Conservation (phyloP, 1,140 invertebrate species). For the Plodia interpunctella region DNA sequence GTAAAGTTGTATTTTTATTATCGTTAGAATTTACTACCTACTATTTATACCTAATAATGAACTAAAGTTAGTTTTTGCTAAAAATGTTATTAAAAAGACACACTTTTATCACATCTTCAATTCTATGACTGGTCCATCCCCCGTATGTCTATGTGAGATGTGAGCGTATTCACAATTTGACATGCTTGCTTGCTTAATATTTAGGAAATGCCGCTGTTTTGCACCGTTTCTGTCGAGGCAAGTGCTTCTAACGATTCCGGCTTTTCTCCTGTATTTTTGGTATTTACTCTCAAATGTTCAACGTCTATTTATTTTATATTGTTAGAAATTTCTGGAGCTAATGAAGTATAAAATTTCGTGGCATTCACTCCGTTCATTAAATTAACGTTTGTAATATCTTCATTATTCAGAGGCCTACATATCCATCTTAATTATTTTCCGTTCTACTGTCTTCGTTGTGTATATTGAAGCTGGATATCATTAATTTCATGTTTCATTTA, state of each 20-base stretch:
- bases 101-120: too few relatives aligned
- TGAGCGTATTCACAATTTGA: constrained; percentile 18
- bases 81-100: too few relatives aligned
- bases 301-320: background rate
- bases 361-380: background rate
- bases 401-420: background rate
- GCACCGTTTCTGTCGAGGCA: background rate
- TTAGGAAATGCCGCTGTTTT: background rate
- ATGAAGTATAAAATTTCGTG: background rate
- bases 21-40: too few relatives aligned
- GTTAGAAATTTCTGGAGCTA: background rate
- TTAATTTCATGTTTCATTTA: too few relatives aligned
- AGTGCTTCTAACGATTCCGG: background rate
- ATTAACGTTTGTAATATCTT: constrained; percentile 1
- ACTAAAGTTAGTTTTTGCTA: too few relatives aligned
- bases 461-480: too few relatives aligned
- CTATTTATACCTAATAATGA: too few relatives aligned
- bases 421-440: too few relatives aligned
- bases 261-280: constrained; percentile 1
- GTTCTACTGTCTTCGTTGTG: background rate
- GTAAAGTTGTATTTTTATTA: too few relatives aligned
- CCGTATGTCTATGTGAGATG: constrained; percentile 14
- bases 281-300: background rate
- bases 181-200: constrained; percentile 1
- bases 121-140: background rate